These are phyloP conservation scores for Rhabdomys dilectus DNA, from an alignment of 2,113 vertebrate species.

Conservation along the genomic window DNA sequence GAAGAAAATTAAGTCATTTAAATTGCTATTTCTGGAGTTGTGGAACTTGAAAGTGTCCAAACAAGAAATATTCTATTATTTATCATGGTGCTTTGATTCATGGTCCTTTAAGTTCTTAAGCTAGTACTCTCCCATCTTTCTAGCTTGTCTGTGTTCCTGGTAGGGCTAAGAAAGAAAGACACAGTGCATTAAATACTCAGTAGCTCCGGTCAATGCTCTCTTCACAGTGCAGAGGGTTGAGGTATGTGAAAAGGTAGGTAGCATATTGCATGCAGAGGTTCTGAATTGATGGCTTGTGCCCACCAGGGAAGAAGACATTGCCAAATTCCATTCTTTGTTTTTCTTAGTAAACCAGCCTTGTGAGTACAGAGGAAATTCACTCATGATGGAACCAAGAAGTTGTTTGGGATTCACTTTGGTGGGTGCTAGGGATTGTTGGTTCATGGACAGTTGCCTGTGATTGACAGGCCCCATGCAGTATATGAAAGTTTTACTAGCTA, in stretches of 20 bases:
- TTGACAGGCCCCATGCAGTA: neutral
- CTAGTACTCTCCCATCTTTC: slow-evolving; percentile 31
- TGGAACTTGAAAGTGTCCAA: slow-evolving; percentile 77
- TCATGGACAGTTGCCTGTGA: slow-evolving; percentile 5
- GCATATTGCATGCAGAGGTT: neutral
- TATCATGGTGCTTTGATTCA: slow-evolving; percentile 60
- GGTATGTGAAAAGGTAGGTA: neutral
- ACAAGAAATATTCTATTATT: slow-evolving; percentile 78
- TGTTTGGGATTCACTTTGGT: neutral
- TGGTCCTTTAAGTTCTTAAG: slow-evolving; percentile 48
- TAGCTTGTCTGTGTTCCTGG: neutral
- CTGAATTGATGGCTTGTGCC: neutral
- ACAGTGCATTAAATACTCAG: neutral
- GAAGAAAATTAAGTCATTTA: slow-evolving; percentile 83
- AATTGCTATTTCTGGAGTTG: slow-evolving; percentile 77
- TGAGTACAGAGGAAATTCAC: neutral
- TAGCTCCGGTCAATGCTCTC: neutral
- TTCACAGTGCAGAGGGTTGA: slow-evolving; percentile 9
- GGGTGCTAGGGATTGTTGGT: neutral
- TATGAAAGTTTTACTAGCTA: neutral
- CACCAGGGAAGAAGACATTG: neutral
- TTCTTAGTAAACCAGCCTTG: neutral
- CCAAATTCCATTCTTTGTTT: slow-evolving; percentile 9
- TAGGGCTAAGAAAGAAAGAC: neutral
- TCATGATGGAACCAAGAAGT: neutral